Conservation (phyloP, 92 coral and sea anemone species). For the Pocillopora grandis region DNA sequence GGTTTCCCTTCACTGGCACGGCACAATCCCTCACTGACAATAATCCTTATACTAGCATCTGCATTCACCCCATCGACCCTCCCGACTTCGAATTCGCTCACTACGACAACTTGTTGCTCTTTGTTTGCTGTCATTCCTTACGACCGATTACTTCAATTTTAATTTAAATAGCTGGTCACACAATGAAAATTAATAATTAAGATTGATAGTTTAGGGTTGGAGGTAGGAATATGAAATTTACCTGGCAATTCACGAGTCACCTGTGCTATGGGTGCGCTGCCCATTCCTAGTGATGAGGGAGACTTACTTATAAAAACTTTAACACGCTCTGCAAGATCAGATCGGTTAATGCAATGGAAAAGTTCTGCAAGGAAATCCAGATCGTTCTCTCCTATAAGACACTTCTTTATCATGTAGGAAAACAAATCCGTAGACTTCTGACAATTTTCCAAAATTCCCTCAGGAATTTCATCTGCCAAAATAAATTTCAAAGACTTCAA, state of each 20-base stretch:
- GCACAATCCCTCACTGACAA: too few species aligned
- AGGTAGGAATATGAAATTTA: background rate
- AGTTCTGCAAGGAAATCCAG: conserved; percentile 9
- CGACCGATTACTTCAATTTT: too few species aligned
- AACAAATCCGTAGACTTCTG: background rate
- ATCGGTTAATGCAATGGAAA: background rate
- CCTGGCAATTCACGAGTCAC: background rate
- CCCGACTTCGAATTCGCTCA: too few species aligned
- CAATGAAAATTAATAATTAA: too few species aligned
- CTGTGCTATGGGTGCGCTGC: background rate
- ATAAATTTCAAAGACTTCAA: conserved; percentile 11
- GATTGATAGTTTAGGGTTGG: too few species aligned
- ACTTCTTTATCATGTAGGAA: conserved; percentile 1
- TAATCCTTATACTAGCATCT: too few species aligned
- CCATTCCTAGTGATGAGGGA: background rate
- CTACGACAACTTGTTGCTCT: too few species aligned
- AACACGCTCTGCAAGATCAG: conserved; percentile 11
- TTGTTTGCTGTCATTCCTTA: too few species aligned
- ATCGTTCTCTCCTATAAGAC: conserved; percentile 19
- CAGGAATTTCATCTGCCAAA: background rate
- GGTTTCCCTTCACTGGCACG: too few species aligned
- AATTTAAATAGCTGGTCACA: too few species aligned
- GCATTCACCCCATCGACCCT: too few species aligned
- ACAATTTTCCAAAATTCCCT: conserved; percentile 21
- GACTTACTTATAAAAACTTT: background rate